phyloP scores from a whole-genome alignment of 2,113 vertebrate species.

The Oxyruncus cristatus region DNA sequence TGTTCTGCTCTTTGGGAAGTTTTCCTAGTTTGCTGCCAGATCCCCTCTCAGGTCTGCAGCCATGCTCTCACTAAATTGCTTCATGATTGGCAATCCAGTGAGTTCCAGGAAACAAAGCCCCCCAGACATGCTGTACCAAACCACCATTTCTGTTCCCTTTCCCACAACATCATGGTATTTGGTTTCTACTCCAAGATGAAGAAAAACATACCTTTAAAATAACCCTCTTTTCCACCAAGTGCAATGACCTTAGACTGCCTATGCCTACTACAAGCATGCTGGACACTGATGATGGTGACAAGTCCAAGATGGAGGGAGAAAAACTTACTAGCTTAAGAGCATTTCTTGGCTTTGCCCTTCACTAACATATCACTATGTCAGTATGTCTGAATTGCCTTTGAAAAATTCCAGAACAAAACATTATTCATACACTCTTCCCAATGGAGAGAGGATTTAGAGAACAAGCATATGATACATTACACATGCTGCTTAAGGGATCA shows the following conservation, averaged over 20 bases:
- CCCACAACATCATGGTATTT: background rate
- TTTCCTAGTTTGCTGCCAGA: background rate
- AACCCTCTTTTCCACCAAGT: background rate
- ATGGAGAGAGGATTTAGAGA: background rate
- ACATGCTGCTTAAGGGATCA: background rate
- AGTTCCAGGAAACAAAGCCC: background rate
- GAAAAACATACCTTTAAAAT: background rate
- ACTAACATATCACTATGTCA: background rate
- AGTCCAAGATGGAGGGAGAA: background rate
- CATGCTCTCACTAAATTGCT: background rate
- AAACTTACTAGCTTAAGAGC: background rate
- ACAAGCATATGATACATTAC: background rate
- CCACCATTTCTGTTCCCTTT: background rate
- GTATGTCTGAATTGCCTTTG: background rate
- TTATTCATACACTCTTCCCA: background rate
- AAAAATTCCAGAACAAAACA: background rate
- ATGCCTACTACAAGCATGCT: background rate
- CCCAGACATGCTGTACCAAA: background rate
- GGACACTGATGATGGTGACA: background rate
- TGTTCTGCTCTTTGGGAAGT: background rate
- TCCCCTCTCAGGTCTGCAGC: background rate
- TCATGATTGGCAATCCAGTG: background rate
- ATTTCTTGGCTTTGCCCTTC: background rate
- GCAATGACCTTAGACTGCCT: background rate
- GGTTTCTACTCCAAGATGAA: background rate